Conservation (phyloP, 2,113 vertebrate genomes). For the Stercorarius parasiticus region DNA sequence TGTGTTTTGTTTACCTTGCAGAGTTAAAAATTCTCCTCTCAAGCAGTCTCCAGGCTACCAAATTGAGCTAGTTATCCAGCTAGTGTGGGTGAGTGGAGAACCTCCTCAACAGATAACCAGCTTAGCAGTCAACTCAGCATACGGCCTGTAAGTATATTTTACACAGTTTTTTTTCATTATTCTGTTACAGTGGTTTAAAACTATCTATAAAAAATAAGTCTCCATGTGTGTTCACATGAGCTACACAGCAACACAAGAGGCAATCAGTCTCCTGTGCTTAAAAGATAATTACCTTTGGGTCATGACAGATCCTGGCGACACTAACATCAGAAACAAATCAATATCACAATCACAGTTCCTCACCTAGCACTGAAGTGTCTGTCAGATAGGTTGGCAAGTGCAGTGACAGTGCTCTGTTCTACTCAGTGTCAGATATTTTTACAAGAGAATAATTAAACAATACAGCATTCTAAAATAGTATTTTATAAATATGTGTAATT, state of each 20-base stretch:
- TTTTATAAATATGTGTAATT: background rate
- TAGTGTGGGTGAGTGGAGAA: constrained; percentile 97
- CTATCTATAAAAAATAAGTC: background rate
- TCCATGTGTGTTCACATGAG: background rate
- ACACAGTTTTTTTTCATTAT: background rate
- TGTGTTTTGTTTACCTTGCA: constrained; percentile 68
- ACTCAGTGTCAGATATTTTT: background rate
- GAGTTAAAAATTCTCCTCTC: constrained; percentile 92
- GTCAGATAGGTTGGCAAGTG: background rate
- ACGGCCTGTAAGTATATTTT: constrained; percentile 88
- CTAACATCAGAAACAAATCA: background rate
- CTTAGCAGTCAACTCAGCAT: constrained; percentile 92
- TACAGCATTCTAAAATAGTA: background rate
- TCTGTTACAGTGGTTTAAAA: background rate
- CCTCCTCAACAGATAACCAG: constrained; percentile 97
- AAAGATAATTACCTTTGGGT: background rate
- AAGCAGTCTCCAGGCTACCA: constrained; percentile 97
- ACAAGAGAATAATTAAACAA: background rate
- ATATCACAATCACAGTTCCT: background rate
- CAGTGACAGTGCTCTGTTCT: background rate
- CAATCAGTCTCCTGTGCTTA: background rate
- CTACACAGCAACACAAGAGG: background rate
- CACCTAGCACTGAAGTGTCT: background rate
- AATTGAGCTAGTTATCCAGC: constrained; percentile 92
- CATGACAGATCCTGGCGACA: background rate